Conservation (phyloP, 2,113 vertebrate genomes). For the Callionymus lyra region DNA sequence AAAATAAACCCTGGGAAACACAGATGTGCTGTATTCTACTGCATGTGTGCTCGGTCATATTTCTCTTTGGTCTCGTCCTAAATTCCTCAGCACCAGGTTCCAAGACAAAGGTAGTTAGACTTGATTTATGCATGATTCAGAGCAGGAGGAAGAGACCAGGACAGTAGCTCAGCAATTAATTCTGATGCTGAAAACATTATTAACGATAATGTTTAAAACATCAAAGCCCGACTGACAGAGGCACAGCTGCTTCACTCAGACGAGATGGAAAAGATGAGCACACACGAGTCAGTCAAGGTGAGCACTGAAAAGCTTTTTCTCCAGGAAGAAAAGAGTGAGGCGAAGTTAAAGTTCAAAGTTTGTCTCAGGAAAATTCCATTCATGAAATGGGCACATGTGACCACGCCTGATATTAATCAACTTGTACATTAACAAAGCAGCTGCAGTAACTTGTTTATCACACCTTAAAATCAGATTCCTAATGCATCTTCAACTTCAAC, state of each 20-base stretch:
- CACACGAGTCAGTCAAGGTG: slow-evolving; percentile 58
- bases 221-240: slow-evolving; percentile 55
- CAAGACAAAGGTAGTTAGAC: slow-evolving; percentile 56
- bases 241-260: slow-evolving; percentile 50
- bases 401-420: no score
- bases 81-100: slow-evolving; percentile 53
- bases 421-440: no score
- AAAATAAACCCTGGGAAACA: no score
- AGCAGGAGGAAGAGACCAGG: slow-evolving; percentile 49
- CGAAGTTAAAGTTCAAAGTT: slow-evolving; percentile 20
- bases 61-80: slow-evolving; percentile 40
- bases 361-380: background rate
- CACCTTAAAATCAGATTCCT: no score
- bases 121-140: slow-evolving; percentile 56
- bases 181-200: slow-evolving; percentile 63
- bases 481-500: no score
- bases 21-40: background rate
- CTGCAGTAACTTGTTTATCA: no score
- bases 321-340: slow-evolving; percentile 33
- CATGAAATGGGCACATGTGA: no score
- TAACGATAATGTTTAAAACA: slow-evolving; percentile 66
- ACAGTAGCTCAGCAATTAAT: slow-evolving; percentile 59
- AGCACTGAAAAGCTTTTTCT: slow-evolving; percentile 42
- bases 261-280: slow-evolving; percentile 58
- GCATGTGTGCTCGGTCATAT: slow-evolving; percentile 25